Evolutionary conservation across 2,113 vertebrate genomes (phyloP).

Genomic region (Chascanopsetta lugubris): DNA sequence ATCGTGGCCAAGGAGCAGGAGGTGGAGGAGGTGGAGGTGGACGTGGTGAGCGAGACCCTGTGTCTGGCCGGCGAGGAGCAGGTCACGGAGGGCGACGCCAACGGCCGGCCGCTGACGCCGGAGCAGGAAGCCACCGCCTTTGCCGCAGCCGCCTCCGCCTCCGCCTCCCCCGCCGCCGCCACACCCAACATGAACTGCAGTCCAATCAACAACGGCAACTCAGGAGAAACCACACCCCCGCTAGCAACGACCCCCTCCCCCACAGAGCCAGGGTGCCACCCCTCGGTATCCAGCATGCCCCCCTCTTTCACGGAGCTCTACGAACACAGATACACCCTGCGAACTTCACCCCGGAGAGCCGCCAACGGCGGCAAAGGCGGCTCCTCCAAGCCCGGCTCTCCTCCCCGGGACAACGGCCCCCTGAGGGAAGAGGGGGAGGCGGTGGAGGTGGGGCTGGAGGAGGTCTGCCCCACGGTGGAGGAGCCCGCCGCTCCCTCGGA

Average conservation of each 20-base stretch:
- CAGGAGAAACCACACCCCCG: slow-evolving; percentile 86
- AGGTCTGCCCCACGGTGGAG: slow-evolving; percentile 71
- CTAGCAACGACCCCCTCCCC: slow-evolving; percentile 76
- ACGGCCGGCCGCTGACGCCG: slow-evolving; percentile 64
- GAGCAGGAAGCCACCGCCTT: slow-evolving; percentile 58
- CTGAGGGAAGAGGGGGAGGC: slow-evolving; percentile 84
- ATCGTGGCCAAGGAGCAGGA: slow-evolving; percentile 87
- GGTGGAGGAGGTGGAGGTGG: slow-evolving; percentile 91
- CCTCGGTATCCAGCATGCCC: slow-evolving; percentile 61
- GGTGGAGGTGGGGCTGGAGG: slow-evolving; percentile 72
- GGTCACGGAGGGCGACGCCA: slow-evolving; percentile 81
- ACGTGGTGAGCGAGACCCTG: slow-evolving; percentile 87
- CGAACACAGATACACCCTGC: slow-evolving; percentile 95
- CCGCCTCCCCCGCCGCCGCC: slow-evolving; percentile 29
- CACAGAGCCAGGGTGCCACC: slow-evolving; percentile 76
- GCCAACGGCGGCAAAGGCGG: slow-evolving; percentile 83
- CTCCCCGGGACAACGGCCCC: slow-evolving; percentile 89
- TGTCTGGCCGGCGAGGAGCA: slow-evolving; percentile 87
- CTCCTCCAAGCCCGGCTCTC: slow-evolving; percentile 86
- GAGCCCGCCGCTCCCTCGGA: slow-evolving; percentile 68
- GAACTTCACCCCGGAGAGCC: slow-evolving; percentile 92
- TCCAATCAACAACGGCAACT: slow-evolving; percentile 80
- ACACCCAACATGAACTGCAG: slow-evolving; percentile 57
- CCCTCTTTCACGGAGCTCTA: slow-evolving; percentile 89
- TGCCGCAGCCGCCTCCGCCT: slow-evolving; percentile 27